phyloP scores from a whole-genome alignment of 2,113 vertebrate species.

The Crotalus tigris region DNA sequence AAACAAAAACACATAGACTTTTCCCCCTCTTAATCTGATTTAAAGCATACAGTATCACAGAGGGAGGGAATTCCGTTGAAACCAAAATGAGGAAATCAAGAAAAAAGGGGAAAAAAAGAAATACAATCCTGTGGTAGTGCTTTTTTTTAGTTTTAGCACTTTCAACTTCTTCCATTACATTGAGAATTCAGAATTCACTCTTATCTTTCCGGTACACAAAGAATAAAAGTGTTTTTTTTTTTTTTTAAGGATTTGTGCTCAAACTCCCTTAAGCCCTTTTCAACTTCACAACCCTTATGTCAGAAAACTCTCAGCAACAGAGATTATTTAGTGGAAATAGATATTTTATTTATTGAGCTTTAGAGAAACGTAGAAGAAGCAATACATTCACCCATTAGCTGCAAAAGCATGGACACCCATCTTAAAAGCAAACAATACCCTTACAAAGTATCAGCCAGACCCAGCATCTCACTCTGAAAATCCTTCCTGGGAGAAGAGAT shows the following conservation, averaged over 20 bases:
- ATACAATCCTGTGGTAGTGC: background rate
- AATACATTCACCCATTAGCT: background rate
- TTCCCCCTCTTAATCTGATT: background rate
- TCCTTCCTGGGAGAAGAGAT: background rate
- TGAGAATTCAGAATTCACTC: background rate
- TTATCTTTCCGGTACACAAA: background rate
- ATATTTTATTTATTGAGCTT: conserved; percentile 14
- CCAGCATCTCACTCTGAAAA: background rate
- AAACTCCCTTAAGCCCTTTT: conserved; percentile 9
- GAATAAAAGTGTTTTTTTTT: background rate
- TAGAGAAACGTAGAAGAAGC: background rate
- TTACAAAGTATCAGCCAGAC: background rate
- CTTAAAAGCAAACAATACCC: background rate
- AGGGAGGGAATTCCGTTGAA: background rate
- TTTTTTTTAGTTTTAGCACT: background rate
- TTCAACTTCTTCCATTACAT: background rate
- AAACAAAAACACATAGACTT: background rate
- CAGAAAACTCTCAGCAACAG: conserved; percentile 10
- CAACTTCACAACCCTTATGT: conserved; percentile 7
- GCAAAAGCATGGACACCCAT: background rate
- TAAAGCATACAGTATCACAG: background rate
- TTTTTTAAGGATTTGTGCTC: background rate
- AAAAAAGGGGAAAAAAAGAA: background rate
- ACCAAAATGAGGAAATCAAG: background rate
- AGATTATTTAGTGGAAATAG: background rate